Evolutionary conservation across 53 echinoderm and acorn worm species (phyloP).

Genomic region (Holothuria scabra): DNA sequence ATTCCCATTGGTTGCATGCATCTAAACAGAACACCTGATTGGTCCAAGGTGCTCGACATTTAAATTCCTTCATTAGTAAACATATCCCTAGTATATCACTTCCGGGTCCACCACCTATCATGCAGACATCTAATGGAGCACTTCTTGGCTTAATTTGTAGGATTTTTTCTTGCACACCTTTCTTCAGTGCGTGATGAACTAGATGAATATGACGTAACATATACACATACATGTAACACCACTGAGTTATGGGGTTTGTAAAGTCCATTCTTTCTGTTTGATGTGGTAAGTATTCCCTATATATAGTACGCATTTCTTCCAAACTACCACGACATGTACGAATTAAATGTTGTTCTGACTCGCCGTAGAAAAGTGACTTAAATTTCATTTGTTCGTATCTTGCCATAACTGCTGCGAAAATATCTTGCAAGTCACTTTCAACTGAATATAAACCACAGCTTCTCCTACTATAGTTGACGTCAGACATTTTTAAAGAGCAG

Average conservation of each 20-base stretch:
- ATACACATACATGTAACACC: constrained; percentile 27
- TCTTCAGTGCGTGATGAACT: constrained; percentile 4
- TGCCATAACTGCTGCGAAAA: no score
- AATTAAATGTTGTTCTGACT: no score
- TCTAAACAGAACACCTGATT: constrained; percentile 2
- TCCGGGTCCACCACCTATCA: constrained; percentile 45
- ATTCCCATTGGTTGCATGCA: background rate
- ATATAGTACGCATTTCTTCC: no score
- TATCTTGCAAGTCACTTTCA: no score
- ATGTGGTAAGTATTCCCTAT: no score
- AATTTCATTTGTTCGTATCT: no score
- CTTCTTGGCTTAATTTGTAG: background rate
- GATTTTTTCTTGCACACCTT: background rate
- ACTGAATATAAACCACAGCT: no score
- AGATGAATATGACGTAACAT: constrained; percentile 41
- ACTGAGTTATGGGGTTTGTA: background rate
- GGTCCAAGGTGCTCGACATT: background rate
- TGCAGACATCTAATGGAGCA: background rate
- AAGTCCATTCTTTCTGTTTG: background rate
- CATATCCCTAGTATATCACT: constrained; percentile 29
- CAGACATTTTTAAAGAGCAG: no score
- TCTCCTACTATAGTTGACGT: no score
- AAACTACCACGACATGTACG: no score
- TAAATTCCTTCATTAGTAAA: background rate
- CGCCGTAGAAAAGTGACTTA: no score